These are phyloP conservation scores for Drosophila nasuta DNA, from an alignment of 1,140 invertebrate species.

Conservation along the genomic window DNA sequence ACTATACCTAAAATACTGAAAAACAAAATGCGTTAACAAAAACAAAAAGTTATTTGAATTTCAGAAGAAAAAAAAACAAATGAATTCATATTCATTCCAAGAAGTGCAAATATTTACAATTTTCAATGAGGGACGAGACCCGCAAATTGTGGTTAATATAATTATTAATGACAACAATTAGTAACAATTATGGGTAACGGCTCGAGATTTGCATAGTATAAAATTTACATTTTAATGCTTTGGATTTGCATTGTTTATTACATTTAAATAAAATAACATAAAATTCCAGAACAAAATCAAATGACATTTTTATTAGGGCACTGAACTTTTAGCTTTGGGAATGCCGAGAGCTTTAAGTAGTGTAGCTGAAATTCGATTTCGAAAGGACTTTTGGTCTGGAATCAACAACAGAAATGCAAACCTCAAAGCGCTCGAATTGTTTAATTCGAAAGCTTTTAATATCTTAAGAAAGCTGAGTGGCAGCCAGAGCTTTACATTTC, in stretches of 20 bases:
- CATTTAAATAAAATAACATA: conserved; percentile 47
- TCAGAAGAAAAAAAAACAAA: conserved; percentile 4
- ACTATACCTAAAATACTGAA: conserved; percentile 32
- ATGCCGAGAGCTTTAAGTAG: background rate
- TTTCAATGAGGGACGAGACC: conserved; percentile 19
- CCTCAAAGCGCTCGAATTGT: no score
- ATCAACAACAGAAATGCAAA: no score
- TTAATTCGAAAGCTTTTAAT: no score
- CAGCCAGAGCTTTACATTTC: background rate
- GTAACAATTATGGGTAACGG: conserved; percentile 29
- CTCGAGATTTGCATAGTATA: conserved; percentile 37
- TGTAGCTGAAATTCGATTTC: background rate
- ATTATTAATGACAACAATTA: conserved; percentile 8
- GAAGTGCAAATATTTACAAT: conserved; percentile 79
- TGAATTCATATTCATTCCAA: conserved; percentile 31
- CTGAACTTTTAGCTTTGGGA: background rate
- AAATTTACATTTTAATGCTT: conserved; percentile 74
- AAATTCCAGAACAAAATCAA: conserved; percentile 9
- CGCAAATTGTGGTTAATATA: conserved; percentile 21
- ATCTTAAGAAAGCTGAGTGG: background rate
- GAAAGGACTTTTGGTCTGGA: background rate
- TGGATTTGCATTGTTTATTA: conserved; percentile 79
- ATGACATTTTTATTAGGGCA: background rate
- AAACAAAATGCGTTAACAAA: conserved; percentile 55
- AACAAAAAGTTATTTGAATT: conserved; percentile 54